phyloP scores from a whole-genome alignment of 2,113 vertebrate genomes.

The pig (Sus scrofa) region DNA sequence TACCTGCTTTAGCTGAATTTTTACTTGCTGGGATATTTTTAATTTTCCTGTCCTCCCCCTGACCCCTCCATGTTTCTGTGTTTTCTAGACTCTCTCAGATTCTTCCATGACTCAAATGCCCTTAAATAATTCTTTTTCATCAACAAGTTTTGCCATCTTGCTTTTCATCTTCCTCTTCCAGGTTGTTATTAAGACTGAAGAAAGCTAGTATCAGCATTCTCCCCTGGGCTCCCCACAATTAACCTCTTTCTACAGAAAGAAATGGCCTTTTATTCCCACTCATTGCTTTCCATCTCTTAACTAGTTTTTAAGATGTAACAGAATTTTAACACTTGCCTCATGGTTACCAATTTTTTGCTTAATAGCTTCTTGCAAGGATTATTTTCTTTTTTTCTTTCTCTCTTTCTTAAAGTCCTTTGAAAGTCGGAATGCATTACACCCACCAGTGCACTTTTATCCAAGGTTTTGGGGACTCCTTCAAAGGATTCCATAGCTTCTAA shows the following conservation, averaged over 20 bases:
- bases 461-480: slow-evolving; percentile 59
- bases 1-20: neutral
- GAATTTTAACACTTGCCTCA: slow-evolving; percentile 75
- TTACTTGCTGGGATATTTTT: slow-evolving; percentile 6
- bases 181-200: slow-evolving; percentile 76
- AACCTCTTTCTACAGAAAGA: slow-evolving; percentile 76
- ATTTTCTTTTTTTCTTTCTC: neutral
- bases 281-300: slow-evolving; percentile 74
- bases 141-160: slow-evolving; percentile 70
- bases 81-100: slow-evolving; percentile 70
- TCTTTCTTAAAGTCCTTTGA: slow-evolving; percentile 69
- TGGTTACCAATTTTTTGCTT: slow-evolving; percentile 79
- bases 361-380: slow-evolving; percentile 64
- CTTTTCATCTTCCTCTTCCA: slow-evolving; percentile 81
- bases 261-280: slow-evolving; percentile 70
- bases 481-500: neutral
- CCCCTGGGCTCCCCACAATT: slow-evolving; percentile 75
- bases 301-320: slow-evolving; percentile 78
- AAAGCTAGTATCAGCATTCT: slow-evolving; percentile 65
- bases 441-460: slow-evolving; percentile 6
- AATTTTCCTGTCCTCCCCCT: neutral
- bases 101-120: slow-evolving; percentile 69
- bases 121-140: slow-evolving; percentile 83
- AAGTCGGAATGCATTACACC: slow-evolving; percentile 37
- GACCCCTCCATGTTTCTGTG: neutral